Conservation (phyloP, 2,797 vertebrate genomes). For the Gymnothorax reevesii region DNA sequence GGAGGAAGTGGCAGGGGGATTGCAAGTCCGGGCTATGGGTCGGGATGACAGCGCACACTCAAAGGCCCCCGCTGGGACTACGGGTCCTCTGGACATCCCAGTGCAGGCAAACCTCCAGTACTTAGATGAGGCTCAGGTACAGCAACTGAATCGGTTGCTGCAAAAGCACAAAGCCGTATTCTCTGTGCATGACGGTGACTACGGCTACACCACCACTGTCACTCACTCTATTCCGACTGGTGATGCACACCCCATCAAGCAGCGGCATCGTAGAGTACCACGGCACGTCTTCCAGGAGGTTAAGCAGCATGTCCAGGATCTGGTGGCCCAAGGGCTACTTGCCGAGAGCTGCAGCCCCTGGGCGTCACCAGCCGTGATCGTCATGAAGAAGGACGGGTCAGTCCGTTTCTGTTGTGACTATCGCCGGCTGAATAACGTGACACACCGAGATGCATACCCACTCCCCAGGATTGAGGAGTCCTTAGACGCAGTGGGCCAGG, state of each 20-base stretch:
- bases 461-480: conserved; percentile 32
- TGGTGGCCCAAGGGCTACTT: conserved; percentile 20
- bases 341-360: conserved; percentile 31
- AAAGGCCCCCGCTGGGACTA: neutral
- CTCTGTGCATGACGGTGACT: conserved; percentile 25
- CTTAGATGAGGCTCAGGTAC: neutral
- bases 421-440: conserved; percentile 21
- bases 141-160: neutral
- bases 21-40: conserved; percentile 4
- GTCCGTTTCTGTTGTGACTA: conserved; percentile 36
- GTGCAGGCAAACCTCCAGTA: conserved; percentile 12
- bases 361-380: conserved; percentile 42
- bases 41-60: neutral
- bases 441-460: conserved; percentile 26
- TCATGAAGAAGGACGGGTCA: conserved; percentile 30
- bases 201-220: conserved; percentile 27
- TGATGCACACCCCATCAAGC: conserved; percentile 24
- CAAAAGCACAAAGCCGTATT: conserved; percentile 15
- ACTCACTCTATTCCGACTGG: conserved; percentile 18
- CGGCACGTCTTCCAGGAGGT: conserved; percentile 37
- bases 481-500: conserved; percentile 31
- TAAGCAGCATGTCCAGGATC: conserved; percentile 21
- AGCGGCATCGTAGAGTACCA: conserved; percentile 18
- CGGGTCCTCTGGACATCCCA: neutral
- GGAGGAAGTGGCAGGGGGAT: neutral